Evolutionary conservation across 2,797 vertebrate genomes (phyloP).

Genomic region (Lagodon rhomboides): DNA sequence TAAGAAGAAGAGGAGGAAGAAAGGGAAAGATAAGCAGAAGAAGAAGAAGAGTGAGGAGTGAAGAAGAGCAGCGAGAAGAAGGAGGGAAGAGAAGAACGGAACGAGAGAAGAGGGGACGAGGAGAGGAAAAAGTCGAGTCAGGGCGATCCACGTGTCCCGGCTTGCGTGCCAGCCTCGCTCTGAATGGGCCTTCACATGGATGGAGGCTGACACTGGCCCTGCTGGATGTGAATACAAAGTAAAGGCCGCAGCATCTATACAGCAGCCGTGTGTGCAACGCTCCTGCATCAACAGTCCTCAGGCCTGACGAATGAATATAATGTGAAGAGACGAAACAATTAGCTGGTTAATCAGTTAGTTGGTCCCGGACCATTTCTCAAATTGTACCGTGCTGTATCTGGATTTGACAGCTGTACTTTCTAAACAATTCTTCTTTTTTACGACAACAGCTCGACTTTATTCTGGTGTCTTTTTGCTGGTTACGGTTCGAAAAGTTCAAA

Average conservation of each 20-base stretch:
- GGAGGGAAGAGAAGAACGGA: not conserved
- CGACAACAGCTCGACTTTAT: too few species aligned
- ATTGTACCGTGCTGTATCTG: too few species aligned
- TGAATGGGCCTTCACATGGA: constrained; percentile 60
- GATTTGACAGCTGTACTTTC: too few species aligned
- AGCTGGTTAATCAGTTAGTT: not conserved
- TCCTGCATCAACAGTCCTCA: not conserved
- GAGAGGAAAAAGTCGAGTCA: not conserved
- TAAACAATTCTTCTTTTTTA: too few species aligned
- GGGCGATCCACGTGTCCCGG: constrained; percentile 15
- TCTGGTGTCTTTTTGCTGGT: too few species aligned
- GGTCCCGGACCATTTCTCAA: too few species aligned
- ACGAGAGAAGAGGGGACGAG: too few species aligned
- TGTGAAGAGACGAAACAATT: not conserved
- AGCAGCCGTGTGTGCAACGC: not conserved
- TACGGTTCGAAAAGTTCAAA: too few species aligned
- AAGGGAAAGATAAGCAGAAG: fast-evolving
- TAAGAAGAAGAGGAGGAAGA: too few species aligned
- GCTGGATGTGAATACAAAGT: constrained; percentile 43
- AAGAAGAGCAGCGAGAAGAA: not conserved
- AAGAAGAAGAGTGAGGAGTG: not conserved
- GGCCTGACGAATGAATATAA: not conserved
- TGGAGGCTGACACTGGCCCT: constrained; percentile 29
- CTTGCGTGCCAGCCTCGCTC: constrained; percentile 23
- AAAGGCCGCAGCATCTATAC: not conserved